A percentile compares a stretch with the other conserved stretches of the same genome.
phyloP scores from a whole-genome alignment of 2,797 vertebrate genomes.

The Clarias laeviceps region DNA sequence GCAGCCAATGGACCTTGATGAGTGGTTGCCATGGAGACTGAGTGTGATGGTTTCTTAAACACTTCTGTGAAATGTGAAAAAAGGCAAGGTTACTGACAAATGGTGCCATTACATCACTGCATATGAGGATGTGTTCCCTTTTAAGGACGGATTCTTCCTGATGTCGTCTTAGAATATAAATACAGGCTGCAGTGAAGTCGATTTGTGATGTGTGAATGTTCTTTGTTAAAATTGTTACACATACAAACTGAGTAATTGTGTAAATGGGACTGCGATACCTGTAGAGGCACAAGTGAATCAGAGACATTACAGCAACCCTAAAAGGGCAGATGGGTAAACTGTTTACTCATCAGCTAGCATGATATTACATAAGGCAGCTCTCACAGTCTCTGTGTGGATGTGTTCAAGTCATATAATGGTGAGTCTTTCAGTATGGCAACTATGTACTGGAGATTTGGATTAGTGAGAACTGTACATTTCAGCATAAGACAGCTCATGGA shows the following conservation, averaged over 20 bases:
- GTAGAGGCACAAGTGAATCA: neutral
- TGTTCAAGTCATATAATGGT: neutral
- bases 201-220: neutral
- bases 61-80: slow-evolving; percentile 18
- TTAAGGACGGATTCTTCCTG: neutral
- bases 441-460: neutral
- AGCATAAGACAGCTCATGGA: neutral
- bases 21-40: slow-evolving; percentile 58
- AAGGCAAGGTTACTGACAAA: slow-evolving; percentile 3
- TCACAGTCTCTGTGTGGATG: neutral
- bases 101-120: neutral
- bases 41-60: slow-evolving; percentile 29
- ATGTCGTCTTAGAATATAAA: neutral
- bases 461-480: neutral
- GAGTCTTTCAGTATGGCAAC: neutral
- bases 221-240: neutral
- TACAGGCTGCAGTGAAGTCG: neutral
- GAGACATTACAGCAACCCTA: neutral
- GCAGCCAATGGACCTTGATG: slow-evolving; percentile 49
- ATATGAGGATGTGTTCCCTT: neutral
- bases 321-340: neutral
- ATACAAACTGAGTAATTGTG: neutral
- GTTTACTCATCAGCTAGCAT: neutral
- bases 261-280: neutral
- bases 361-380: neutral